A percentile compares a stretch with the other conserved stretches of the same genome.
These are phyloP conservation scores for Lophius americanus DNA, from an alignment of 2,797 vertebrate species.

Conservation along the genomic window DNA sequence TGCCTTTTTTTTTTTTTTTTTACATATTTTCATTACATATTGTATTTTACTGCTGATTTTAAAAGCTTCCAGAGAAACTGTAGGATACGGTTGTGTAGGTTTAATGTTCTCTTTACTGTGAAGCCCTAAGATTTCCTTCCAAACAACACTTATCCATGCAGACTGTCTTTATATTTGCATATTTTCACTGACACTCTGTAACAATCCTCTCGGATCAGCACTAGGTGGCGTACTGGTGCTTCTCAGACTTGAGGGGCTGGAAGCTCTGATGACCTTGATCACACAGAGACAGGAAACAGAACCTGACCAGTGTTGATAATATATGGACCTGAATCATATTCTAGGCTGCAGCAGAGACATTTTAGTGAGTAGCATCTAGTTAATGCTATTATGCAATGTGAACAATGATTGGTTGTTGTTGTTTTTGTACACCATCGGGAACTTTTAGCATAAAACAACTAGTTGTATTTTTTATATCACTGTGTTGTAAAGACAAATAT, in stretches of 20 bases:
- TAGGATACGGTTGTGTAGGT: neutral
- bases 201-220: slow-evolving; percentile 6
- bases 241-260: neutral
- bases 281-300: slow-evolving; percentile 46
- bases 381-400: neutral
- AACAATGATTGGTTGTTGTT: neutral
- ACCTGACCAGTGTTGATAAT: slow-evolving; percentile 49
- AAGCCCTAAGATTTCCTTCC: neutral
- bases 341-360: slow-evolving; percentile 5
- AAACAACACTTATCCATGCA: neutral
- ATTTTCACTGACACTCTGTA: neutral
- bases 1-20: neutral
- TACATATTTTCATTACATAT: slow-evolving; percentile 38
- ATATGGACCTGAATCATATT: slow-evolving; percentile 15
- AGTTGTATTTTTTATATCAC: neutral
- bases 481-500: neutral
- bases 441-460: neutral
- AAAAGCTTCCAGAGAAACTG: slow-evolving; percentile 3
- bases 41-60: slow-evolving; percentile 24
- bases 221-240: slow-evolving; percentile 63
- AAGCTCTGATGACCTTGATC: slow-evolving; percentile 46
- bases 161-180: neutral
- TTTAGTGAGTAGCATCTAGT: neutral
- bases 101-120: neutral
- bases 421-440: neutral